Evolutionary conservation across 2,888 invertebrate species (phyloP).

Genomic region (Tupiocoris notatus): DNA sequence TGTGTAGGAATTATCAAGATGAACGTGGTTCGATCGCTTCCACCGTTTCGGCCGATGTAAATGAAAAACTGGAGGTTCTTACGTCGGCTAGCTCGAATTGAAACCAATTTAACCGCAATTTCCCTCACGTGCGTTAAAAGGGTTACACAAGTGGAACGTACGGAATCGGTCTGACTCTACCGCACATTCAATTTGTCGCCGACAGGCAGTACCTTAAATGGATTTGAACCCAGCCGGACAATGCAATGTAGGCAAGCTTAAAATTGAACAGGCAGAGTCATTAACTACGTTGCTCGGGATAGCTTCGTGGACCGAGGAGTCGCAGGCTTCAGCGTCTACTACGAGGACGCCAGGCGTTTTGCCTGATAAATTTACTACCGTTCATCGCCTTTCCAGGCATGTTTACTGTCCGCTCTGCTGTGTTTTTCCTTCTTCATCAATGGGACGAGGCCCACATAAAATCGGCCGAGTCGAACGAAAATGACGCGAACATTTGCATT

Average conservation of each 20-base stretch:
- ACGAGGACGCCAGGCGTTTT: not conserved
- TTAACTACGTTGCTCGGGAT: constrained; percentile 21
- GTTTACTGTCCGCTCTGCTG: not conserved
- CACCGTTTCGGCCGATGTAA: too few species aligned
- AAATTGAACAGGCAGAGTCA: constrained; percentile 26
- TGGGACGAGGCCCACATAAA: too few species aligned
- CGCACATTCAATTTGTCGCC: constrained; percentile 23
- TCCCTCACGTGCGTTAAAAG: not conserved
- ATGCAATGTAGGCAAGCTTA: constrained; percentile 25
- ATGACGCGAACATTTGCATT: not conserved
- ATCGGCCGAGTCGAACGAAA: too few species aligned
- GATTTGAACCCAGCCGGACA: constrained; percentile 17
- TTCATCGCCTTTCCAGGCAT: not conserved
- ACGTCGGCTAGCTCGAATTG: not conserved
- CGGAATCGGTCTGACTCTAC: not conserved
- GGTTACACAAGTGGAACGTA: not conserved
- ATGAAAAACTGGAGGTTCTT: too few species aligned
- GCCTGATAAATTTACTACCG: not conserved
- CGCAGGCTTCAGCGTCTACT: too few species aligned
- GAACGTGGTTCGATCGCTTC: too few species aligned
- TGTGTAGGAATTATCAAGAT: too few species aligned
- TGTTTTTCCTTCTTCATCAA: not conserved
- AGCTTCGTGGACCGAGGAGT: too few species aligned
- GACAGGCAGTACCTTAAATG: constrained; percentile 22
- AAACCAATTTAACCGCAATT: not conserved